Base-by-base conservation (phyloP, 2,797 vertebrate genomes). In the Rhinogobio ventralis region DNA sequence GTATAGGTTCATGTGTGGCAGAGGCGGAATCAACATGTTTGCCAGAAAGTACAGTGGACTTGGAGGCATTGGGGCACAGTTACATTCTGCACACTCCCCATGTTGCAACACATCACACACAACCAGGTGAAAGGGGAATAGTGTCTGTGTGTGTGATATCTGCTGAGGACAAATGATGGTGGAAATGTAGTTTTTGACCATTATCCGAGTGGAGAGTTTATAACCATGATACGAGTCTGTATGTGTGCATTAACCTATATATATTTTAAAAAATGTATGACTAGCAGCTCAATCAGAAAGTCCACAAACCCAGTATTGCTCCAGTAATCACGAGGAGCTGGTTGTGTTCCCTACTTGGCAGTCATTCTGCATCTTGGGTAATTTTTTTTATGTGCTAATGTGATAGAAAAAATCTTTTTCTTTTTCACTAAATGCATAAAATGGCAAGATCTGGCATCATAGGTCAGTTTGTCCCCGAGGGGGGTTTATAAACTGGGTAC, bases 91-190 rank as follows among this genome's bases (percentile, higher is more conserved):
- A 62, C 82, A 46, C 81, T 78, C 7, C 60, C 64, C 73, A 67
- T 77, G 77, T 90, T 91, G 77, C 86, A 84, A 86, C 87, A 90
- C 55, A 77, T 84, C 55, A 62, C n/a, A 60, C 23, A 74, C 19
- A 85, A 68, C 1, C 25, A 45, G 84, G 84, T 66, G 71, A 81
- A 86, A 85, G 83, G 77, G 77, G 55, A 64, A 68, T 17, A 5
- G 53, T 36, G 19, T 53, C 1, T 51, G 15, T 46, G 11, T 79
- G 74, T 28, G 68, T 10, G 53, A 77, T 46, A 74, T 46, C 9
- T 42, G 7, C 39, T 15, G 2, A 84, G 53, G 66, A 78, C 82
- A 73, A 46, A 73, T 28, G 4, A 62, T 79, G 76, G 74, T 36
- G 25, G 25, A 69, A 39, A 10, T 74, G 14, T 51, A 7, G 28